Conservation (phyloP, 2,797 vertebrate species). For the Trachurus trachurus region DNA sequence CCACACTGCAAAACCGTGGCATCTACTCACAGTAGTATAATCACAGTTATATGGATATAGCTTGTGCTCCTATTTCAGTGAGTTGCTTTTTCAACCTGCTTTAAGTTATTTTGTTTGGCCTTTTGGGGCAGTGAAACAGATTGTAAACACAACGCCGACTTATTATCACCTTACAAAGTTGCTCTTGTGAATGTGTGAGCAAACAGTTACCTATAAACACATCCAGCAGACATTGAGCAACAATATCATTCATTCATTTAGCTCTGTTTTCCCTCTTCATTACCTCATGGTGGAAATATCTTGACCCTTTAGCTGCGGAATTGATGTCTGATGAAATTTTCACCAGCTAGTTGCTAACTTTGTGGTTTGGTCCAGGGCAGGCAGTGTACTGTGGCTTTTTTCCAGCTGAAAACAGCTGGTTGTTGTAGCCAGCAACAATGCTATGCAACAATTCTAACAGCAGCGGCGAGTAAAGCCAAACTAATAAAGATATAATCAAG, state of each 20-base stretch:
- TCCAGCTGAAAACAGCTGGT: background rate
- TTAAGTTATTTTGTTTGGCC: background rate
- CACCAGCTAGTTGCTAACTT: background rate
- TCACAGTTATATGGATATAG: background rate
- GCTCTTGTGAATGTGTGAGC: background rate
- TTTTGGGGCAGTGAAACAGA: background rate
- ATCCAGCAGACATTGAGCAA: background rate
- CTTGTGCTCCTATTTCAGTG: background rate
- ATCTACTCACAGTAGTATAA: too few species aligned
- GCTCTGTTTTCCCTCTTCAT: background rate
- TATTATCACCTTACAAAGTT: background rate
- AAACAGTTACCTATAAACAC: background rate
- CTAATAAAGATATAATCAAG: background rate
- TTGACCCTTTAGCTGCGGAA: background rate
- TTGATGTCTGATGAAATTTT: too few species aligned
- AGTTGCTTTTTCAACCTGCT: background rate
- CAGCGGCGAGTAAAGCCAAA: background rate
- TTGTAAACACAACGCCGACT: background rate
- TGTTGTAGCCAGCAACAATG: background rate
- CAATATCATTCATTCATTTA: background rate
- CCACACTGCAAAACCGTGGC: constrained; percentile 11
- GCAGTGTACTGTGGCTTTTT: background rate
- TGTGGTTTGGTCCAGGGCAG: background rate
- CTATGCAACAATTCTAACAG: too few species aligned
- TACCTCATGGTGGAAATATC: background rate